Evolutionary conservation across 2,797 vertebrate species (phyloP).

Genomic region (Eremophila alpestris): DNA sequence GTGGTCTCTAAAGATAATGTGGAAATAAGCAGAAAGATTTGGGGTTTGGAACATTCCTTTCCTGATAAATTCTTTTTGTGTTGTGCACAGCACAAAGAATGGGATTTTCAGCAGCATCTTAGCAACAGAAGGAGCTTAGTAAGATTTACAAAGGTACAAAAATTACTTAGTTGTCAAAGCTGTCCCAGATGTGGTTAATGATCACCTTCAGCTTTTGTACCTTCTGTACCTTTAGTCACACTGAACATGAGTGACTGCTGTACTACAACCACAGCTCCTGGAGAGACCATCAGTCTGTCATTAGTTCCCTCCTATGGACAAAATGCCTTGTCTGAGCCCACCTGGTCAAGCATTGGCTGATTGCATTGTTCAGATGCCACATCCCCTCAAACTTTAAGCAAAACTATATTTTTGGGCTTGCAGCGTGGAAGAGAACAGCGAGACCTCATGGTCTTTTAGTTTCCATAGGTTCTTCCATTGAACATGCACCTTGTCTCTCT

Average conservation of each 20-base stretch:
- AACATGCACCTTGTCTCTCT: fast-evolving
- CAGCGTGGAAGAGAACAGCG: neutral
- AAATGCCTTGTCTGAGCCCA: neutral
- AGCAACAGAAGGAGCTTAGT: neutral
- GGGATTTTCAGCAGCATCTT: neutral
- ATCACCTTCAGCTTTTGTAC: neutral
- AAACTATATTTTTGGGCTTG: neutral
- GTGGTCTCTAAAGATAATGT: neutral
- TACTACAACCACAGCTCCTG: neutral
- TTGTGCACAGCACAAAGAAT: neutral
- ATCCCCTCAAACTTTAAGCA: neutral
- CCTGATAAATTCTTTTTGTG: neutral
- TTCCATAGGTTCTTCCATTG: neutral
- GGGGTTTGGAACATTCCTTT: neutral
- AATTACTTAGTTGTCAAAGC: neutral
- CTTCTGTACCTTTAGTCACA: neutral
- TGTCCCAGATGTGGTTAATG: neutral
- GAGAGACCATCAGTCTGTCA: neutral
- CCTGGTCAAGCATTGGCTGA: neutral
- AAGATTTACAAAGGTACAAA: neutral
- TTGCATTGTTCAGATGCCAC: neutral
- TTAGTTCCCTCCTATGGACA: neutral
- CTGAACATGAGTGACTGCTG: neutral
- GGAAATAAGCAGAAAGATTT: conserved; percentile 8
- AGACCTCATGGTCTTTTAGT: neutral